phyloP scores from a whole-genome alignment of 2,113 vertebrate species.

The Podarcis muralis region DNA sequence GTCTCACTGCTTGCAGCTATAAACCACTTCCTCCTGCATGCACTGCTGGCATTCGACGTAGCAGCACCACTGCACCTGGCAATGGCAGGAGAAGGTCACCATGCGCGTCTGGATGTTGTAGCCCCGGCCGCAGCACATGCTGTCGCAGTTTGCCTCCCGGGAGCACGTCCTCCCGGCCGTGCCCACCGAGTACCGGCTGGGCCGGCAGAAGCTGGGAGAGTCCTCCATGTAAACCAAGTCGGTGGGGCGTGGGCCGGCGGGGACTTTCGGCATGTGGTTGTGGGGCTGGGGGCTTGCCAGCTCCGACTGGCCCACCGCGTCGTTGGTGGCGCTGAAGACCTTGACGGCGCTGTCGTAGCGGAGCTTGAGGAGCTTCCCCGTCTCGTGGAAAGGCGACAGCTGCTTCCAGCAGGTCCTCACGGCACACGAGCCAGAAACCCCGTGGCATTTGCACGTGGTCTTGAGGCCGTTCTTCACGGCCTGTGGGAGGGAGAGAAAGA shows the following conservation, averaged over 20 bases:
- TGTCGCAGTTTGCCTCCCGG: constrained; percentile 92
- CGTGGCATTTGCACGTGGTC: constrained; percentile 98
- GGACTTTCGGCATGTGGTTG: constrained; percentile 56
- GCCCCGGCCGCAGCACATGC: constrained; percentile 93
- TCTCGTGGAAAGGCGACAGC: constrained; percentile 94
- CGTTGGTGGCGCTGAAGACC: constrained; percentile 92
- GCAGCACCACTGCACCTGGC: constrained; percentile 98
- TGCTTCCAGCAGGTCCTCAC: constrained; percentile 98
- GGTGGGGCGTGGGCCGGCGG: constrained; percentile 75
- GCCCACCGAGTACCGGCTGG: constrained; percentile 91
- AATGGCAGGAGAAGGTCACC: constrained; percentile 94
- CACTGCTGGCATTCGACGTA: constrained; percentile 98
- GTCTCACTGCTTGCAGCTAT: constrained; percentile 90
- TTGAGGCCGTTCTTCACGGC: constrained; percentile 94
- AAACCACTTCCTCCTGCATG: constrained; percentile 91
- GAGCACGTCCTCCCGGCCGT: constrained; percentile 88
- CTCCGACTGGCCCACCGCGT: constrained; percentile 89
- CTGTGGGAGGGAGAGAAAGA: constrained; percentile 67
- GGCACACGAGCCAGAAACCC: constrained; percentile 94
- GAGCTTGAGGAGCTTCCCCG: constrained; percentile 88
- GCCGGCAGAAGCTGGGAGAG: constrained; percentile 94
- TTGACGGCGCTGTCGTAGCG: constrained; percentile 88
- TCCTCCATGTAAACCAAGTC: constrained; percentile 96
- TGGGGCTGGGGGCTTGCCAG: constrained; percentile 76
- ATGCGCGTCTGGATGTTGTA: constrained; percentile 95